phyloP scores from a whole-genome alignment of 1,140 invertebrate species.

The Drosophila repleta region DNA sequence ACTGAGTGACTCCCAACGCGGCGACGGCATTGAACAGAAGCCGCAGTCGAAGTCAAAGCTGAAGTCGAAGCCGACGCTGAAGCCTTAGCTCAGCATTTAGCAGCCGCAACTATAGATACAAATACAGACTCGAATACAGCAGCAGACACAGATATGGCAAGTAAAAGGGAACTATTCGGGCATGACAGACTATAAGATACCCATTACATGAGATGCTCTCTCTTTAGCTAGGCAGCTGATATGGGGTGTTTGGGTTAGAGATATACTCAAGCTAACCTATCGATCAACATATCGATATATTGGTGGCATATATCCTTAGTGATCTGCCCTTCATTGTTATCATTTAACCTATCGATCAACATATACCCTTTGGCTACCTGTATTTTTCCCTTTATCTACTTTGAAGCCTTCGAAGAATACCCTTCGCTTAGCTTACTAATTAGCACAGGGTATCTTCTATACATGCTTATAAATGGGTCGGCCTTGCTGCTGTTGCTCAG shows the following conservation, averaged over 20 bases:
- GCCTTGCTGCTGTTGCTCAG: conserved; percentile 61
- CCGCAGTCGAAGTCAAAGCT: conserved; percentile 11
- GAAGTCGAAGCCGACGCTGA: conserved; percentile 9
- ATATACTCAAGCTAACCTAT: too few species aligned
- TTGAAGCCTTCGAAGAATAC: background rate
- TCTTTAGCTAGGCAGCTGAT: too few species aligned
- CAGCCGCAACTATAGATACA: conserved; percentile 8
- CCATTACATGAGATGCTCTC: too few species aligned
- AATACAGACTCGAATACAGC: conserved; percentile 28
- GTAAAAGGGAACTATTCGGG: background rate
- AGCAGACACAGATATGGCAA: conserved; percentile 11
- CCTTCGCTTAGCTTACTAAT: background rate
- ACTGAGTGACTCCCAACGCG: conserved; percentile 63
- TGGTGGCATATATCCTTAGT: too few species aligned
- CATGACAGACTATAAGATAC: background rate
- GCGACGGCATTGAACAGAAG: conserved; percentile 69
- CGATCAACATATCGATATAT: background rate
- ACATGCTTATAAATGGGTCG: conserved; percentile 45
- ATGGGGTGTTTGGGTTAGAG: too few species aligned
- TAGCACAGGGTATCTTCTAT: conserved; percentile 5
- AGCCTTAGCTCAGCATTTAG: conserved; percentile 17
- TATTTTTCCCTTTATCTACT: too few species aligned
- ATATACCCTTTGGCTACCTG: too few species aligned
- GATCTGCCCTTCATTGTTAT: too few species aligned
- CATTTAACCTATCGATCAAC: too few species aligned